Conservation (phyloP, 2,797 vertebrate genomes). For the Cacajao melanocephalus region DNA sequence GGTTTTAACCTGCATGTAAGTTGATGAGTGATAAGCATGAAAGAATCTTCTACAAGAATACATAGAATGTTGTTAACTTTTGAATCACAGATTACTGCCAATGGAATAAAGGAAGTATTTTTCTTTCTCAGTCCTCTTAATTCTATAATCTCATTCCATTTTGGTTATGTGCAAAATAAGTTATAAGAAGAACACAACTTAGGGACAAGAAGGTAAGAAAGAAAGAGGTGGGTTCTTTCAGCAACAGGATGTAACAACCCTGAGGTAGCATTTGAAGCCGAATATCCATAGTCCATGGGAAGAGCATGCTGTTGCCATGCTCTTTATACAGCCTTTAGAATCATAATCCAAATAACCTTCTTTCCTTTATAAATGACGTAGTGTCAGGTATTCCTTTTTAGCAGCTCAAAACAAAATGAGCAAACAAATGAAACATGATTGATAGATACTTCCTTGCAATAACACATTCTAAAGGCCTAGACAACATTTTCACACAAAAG, state of each 20-base stretch:
- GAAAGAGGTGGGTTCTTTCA: background rate
- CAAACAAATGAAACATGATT: background rate
- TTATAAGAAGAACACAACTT: background rate
- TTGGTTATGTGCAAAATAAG: background rate
- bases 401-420: background rate
- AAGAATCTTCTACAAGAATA: background rate
- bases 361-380: too few species aligned
- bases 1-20: background rate
- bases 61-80: background rate
- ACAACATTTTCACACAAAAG: background rate
- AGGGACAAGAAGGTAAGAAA: background rate
- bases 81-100: background rate
- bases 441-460: background rate
- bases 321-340: too few species aligned
- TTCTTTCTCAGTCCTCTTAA: background rate
- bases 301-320: too few species aligned
- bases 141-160: background rate
- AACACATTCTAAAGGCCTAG: background rate
- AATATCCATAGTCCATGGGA: background rate
- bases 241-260: background rate
- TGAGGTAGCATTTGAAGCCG: background rate
- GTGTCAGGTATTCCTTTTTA: too few species aligned
- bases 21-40: background rate
- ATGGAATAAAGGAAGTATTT: background rate
- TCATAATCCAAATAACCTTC: too few species aligned